These are phyloP conservation scores for Rutilus rutilus DNA, from an alignment of 2,113 vertebrate genomes.

Conservation along the genomic window DNA sequence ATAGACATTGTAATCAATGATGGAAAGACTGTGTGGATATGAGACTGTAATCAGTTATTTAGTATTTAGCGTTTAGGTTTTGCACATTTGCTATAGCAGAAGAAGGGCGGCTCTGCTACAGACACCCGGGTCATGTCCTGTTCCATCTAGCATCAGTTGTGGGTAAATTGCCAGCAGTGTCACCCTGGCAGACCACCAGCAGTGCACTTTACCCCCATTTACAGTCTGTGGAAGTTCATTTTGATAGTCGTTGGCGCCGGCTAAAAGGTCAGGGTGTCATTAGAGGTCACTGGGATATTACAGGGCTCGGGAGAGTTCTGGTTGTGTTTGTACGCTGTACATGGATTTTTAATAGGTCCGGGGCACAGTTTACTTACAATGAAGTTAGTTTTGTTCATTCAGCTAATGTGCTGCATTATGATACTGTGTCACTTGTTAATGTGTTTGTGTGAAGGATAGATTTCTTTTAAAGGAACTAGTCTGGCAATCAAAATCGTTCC, in stretches of 20 bases:
- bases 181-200: slow-evolving; percentile 31
- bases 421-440: slow-evolving; percentile 15
- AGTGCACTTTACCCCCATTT: slow-evolving; percentile 25
- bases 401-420: slow-evolving; percentile 6
- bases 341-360: not conserved
- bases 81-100: slow-evolving; percentile 6
- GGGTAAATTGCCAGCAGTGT: slow-evolving; percentile 26
- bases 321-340: not conserved
- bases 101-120: not conserved
- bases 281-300: not conserved
- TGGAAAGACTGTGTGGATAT: not conserved
- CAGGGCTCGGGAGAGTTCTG: not conserved
- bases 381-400: slow-evolving; percentile 1
- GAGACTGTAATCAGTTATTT: not conserved
- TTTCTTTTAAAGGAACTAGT: slow-evolving; percentile 2
- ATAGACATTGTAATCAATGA: not conserved
- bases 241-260: not conserved
- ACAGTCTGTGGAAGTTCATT: slow-evolving; percentile 2
- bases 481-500: not conserved
- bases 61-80: slow-evolving; percentile 4
- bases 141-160: slow-evolving; percentile 18
- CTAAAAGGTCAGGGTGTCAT: not conserved
- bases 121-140: not conserved
- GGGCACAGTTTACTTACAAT: not conserved
- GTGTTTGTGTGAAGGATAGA: not conserved